phyloP scores from a whole-genome alignment of 1,140 invertebrate species.

The Neuroterus valhalla region DNA sequence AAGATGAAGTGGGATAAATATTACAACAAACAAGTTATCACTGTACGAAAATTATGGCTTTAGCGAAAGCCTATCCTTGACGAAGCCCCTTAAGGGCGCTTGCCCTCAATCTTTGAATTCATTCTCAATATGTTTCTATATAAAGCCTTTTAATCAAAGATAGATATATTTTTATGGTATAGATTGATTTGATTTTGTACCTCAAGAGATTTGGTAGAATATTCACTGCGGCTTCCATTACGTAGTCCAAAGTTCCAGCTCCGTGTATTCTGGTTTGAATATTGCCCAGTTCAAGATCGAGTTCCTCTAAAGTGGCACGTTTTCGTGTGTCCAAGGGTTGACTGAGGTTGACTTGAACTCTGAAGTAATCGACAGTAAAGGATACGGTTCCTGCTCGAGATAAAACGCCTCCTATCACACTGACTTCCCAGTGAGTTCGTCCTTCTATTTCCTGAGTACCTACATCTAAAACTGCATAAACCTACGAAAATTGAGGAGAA shows the following conservation, averaged over 20 bases:
- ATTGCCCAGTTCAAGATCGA: slow-evolving; percentile 88
- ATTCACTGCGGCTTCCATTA: slow-evolving; percentile 85
- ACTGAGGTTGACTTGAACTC: slow-evolving; percentile 80
- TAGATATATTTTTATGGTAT: not conserved
- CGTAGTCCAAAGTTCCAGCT: slow-evolving; percentile 87
- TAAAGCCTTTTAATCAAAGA: no score
- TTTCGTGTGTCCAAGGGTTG: slow-evolving; percentile 86
- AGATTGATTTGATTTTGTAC: slow-evolving; percentile 36
- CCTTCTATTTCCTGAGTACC: slow-evolving; percentile 87
- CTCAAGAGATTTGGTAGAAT: slow-evolving; percentile 87
- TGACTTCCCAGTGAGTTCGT: slow-evolving; percentile 85
- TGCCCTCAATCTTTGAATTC: no score
- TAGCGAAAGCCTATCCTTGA: no score
- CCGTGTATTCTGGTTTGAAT: slow-evolving; percentile 84
- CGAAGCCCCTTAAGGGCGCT: no score
- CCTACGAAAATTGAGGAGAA: slow-evolving; percentile 40
- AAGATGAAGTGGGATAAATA: no score
- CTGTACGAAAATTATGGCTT: no score
- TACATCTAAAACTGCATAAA: slow-evolving; percentile 80
- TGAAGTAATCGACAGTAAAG: slow-evolving; percentile 86
- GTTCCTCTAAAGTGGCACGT: slow-evolving; percentile 80
- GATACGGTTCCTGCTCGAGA: slow-evolving; percentile 82
- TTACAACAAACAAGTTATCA: no score
- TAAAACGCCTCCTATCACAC: slow-evolving; percentile 79
- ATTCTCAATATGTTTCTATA: no score